These are phyloP conservation scores for Microtus montanus DNA, from an alignment of 2,113 vertebrate species.

Conservation along the genomic window DNA sequence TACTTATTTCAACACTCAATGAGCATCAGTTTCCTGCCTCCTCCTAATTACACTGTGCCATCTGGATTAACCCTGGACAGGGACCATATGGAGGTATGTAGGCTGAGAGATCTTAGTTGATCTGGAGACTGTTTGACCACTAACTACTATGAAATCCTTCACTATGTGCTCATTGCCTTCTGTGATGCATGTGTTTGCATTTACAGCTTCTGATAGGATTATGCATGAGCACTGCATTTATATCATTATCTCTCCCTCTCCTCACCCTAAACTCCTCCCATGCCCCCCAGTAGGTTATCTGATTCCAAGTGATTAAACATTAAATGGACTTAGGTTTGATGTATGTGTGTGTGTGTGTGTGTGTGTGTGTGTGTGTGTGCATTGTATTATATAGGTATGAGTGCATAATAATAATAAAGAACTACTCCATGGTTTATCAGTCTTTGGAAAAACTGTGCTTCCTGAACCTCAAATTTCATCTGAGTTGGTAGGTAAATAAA, in stretches of 20 bases:
- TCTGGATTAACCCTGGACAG: neutral
- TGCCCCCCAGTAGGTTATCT: neutral
- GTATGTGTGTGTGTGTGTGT: neutral
- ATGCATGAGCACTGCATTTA: neutral
- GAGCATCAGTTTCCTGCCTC: neutral
- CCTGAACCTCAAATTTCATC: conserved; percentile 16
- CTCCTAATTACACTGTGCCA: neutral
- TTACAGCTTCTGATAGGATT: neutral
- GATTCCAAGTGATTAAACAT: neutral
- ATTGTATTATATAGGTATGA: neutral
- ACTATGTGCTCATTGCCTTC: neutral
- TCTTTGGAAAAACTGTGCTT: neutral
- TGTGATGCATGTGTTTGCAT: neutral
- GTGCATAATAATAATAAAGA: neutral
- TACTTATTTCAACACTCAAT: neutral
- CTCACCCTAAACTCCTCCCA: neutral
- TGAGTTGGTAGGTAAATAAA: conserved; percentile 47
- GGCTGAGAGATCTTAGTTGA: neutral
- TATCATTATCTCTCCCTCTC: neutral
- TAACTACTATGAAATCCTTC: neutral
- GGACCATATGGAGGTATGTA: neutral
- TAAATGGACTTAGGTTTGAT: neutral
- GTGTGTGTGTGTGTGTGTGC: neutral
- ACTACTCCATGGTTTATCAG: neutral
- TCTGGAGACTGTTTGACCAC: neutral